A percentile compares a stretch with the other conserved stretches of the same genome.
These are phyloP conservation scores for Streptopelia turtur DNA, from an alignment of 2,797 vertebrate genomes.

Conservation along the genomic window DNA sequence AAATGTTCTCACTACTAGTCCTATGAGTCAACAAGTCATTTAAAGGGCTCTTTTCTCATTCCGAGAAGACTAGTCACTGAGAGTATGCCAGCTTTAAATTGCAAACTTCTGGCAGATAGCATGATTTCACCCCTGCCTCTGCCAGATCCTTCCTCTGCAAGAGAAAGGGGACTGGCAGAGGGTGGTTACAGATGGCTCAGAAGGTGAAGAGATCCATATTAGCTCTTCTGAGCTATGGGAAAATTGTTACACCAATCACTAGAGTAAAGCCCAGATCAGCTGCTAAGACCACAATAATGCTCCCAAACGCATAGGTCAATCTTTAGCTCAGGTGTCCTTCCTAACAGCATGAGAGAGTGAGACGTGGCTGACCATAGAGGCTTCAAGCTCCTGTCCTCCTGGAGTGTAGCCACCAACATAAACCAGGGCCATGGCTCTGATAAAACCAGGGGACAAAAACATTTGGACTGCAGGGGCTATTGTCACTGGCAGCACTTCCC, in stretches of 20 bases:
- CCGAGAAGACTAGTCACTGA: neutral
- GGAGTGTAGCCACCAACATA: neutral
- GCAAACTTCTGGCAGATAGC: neutral
- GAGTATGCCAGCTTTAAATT: neutral
- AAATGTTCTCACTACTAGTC: neutral
- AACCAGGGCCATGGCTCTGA: neutral
- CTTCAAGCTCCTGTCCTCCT: constrained; percentile 11
- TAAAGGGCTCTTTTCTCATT: neutral
- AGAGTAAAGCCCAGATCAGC: neutral
- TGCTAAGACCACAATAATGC: neutral
- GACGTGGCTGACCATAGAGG: neutral
- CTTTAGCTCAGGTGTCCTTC: neutral
- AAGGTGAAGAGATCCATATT: neutral
- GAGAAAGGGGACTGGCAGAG: neutral
- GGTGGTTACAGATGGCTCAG: neutral
- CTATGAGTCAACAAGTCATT: neutral
- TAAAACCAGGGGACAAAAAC: neutral
- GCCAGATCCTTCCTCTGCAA: neutral
- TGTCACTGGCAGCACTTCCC: neutral
- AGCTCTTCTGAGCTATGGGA: neutral
- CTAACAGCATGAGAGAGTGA: neutral
- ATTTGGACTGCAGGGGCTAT: neutral
- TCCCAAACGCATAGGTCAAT: neutral
- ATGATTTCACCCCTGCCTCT: neutral
- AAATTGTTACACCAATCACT: neutral